Evolutionary conservation across 2,888 invertebrate species (phyloP), one percentile per base, ranked within the genome.

Genomic region (Pollenia griseotomentosa): DNA sequence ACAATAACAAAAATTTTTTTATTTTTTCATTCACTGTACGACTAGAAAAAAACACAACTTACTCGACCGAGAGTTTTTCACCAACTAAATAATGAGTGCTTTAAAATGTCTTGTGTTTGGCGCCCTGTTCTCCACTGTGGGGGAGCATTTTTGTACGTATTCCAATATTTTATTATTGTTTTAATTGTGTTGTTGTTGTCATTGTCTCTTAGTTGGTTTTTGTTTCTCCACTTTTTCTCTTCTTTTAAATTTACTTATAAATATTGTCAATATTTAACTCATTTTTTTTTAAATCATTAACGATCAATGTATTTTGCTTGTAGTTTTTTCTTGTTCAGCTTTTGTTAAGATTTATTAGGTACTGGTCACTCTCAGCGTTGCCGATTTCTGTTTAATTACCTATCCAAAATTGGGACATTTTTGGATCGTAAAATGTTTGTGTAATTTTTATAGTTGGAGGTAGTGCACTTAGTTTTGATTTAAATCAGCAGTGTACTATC

Each of bases 41-140:
- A 33, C 2, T 40, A 14, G 10, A 46, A 42, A 12, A 40, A 10
- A 78, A 19, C 57, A 68, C 88, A 88, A 91, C 91, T 91, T 91
- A 90, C 91, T 91, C 90, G 91, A 91, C 90, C 91, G 91, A 91
- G 89, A 90, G 90, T 89, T 90, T 89, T 91, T 90, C 89, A 89
- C 89, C 90, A 91, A 91, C 91, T 91, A 89, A 91, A 55, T 63
- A 77, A 65, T 78, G 80, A 78, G 68, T 83, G 65, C 57, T 68
- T 74, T 86, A 53, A 55, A 66, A 44, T 82, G 10, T 68, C 55
- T 63, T 53, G 51, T 81, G 66, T 42, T 16, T 83, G 65, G 71
- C 75, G 44, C 80, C 61, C 61, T n/a, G 55, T 44, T 79, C 80
- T 70, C 79, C 73, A 84, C 68, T 55, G 73, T 87, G 74, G 63